These are phyloP conservation scores for Dromaius novaehollandiae DNA, from an alignment of 2,113 vertebrate genomes.

Conservation along the genomic window DNA sequence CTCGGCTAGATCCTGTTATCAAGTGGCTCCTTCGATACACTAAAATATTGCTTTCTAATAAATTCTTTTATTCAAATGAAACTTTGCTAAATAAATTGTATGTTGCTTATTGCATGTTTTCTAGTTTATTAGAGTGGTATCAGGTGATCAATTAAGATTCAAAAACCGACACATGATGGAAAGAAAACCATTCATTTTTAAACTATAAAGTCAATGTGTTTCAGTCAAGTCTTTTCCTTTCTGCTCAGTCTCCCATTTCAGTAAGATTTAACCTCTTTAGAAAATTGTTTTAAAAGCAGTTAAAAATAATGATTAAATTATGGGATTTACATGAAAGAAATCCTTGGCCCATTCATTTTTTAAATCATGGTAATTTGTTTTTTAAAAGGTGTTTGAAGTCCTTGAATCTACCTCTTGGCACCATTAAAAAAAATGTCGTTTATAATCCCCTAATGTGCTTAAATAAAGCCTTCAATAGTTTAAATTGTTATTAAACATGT, in stretches of 20 bases:
- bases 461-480: constrained; percentile 69
- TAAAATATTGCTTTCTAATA: constrained; percentile 29
- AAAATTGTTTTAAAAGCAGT: constrained; percentile 69
- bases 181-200: background rate
- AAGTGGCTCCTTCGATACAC: background rate
- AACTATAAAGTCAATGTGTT: background rate
- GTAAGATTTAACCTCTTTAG: constrained; percentile 63
- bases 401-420: constrained; percentile 64
- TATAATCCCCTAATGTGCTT: constrained; percentile 69
- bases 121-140: constrained; percentile 17
- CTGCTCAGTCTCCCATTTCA: constrained; percentile 32
- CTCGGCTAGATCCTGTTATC: background rate
- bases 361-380: constrained; percentile 65
- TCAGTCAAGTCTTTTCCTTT: background rate
- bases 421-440: constrained; percentile 60
- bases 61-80: constrained; percentile 30
- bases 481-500: constrained; percentile 64
- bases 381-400: constrained; percentile 68
- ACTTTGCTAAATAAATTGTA: constrained; percentile 6
- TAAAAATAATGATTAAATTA: constrained; percentile 70
- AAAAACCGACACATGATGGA: background rate
- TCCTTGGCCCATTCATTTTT: constrained; percentile 53
- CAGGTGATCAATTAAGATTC: constrained; percentile 6
- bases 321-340: constrained; percentile 64
- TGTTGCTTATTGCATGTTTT: constrained; percentile 36